Percentiles rank a stretch among this genome's conserved stretches.
Conservation (phyloP, 2,113 vertebrate genomes). For the Calyptomena viridis region DNA sequence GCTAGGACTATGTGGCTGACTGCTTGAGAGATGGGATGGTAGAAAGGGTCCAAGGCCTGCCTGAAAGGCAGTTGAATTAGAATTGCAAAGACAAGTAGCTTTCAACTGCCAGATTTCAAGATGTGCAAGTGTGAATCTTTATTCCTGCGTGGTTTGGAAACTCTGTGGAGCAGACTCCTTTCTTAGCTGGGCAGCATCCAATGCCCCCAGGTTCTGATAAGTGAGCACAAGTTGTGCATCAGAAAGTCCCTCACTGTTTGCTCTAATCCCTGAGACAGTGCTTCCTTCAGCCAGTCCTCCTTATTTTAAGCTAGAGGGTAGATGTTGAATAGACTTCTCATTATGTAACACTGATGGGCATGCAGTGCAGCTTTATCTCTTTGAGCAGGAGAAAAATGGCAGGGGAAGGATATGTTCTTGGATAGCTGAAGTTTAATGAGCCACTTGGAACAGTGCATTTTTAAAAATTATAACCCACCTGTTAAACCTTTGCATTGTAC, state of each 20-base stretch:
- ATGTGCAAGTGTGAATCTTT: background rate
- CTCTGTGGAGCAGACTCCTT: background rate
- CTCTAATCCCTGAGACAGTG: background rate
- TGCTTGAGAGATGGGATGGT: background rate
- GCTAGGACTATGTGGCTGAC: background rate
- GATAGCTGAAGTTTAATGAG: constrained; percentile 10
- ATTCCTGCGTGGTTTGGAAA: background rate
- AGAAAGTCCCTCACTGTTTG: background rate
- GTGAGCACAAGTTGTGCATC: background rate
- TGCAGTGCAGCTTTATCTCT: background rate
- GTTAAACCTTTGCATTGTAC: constrained; percentile 16
- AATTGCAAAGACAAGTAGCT: background rate
- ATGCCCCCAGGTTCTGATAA: background rate
- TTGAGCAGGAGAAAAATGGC: background rate
- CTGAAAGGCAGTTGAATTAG: background rate
- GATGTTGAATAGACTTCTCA: background rate
- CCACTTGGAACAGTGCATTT: background rate
- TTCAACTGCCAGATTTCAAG: background rate
- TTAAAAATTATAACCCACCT: background rate
- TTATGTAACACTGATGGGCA: rapidly evolving
- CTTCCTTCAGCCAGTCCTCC: background rate
- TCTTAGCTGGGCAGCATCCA: background rate
- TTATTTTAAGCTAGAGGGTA: background rate
- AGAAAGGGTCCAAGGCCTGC: background rate
- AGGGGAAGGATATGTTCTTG: background rate